phyloP scores from a whole-genome alignment of 37 sponge, comb jelly and placozoan genomes.

The Halichondria panicea region DNA sequence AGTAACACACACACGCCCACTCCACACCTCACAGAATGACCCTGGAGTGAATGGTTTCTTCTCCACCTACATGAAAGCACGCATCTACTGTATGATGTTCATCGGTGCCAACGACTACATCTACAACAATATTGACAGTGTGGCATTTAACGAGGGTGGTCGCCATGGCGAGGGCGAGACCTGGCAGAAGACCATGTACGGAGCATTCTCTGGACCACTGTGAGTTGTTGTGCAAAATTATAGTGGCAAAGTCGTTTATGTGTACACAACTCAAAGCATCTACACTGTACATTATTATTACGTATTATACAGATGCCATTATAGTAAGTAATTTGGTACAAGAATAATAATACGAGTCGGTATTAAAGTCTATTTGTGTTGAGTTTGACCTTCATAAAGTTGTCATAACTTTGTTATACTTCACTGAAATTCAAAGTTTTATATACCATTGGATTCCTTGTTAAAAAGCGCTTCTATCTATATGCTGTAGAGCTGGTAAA shows the following conservation, averaged over 20 bases:
- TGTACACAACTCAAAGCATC: background rate
- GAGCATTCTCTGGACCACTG: slow-evolving; percentile 37
- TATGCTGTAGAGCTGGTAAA: no score
- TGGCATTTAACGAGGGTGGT: slow-evolving; percentile 25
- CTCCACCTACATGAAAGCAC: slow-evolving; percentile 20
- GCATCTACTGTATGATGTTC: slow-evolving; percentile 20
- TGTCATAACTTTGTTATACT: no score
- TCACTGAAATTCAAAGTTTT: no score
- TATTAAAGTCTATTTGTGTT: background rate
- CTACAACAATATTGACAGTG: slow-evolving; percentile 28
- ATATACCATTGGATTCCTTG: no score
- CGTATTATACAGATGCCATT: no score
- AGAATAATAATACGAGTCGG: background rate
- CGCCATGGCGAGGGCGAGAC: background rate
- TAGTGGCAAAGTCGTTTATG: background rate
- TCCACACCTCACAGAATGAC: slow-evolving; percentile 42
- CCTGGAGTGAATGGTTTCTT: slow-evolving; percentile 11
- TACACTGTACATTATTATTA: no score
- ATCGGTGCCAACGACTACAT: slow-evolving; percentile 11
- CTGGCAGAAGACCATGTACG: slow-evolving; percentile 33
- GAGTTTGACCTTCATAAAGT: no score
- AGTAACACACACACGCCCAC: no score
- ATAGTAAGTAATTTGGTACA: background rate
- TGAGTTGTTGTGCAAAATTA: background rate
- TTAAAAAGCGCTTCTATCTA: no score